Evolutionary conservation across 2,113 vertebrate species (phyloP).

Genomic region (Larimichthys polyactis): DNA sequence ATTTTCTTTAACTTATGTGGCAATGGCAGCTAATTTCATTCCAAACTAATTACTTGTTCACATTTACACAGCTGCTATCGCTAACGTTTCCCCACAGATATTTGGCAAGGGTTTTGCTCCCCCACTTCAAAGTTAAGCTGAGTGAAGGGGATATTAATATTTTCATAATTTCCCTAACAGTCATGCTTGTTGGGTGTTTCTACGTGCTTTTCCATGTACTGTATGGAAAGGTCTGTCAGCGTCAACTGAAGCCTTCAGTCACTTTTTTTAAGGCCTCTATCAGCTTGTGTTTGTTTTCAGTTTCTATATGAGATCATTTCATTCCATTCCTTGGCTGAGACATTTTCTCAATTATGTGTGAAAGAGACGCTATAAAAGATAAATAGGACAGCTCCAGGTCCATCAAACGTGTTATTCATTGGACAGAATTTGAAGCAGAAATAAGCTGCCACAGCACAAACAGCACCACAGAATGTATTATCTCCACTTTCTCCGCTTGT

Average conservation of each 20-base stretch:
- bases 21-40: conserved; percentile 1
- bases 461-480: conserved; percentile 1
- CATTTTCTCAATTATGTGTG: neutral
- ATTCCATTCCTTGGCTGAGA: no score
- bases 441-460: conserved; percentile 16
- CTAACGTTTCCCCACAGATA: conserved; percentile 14
- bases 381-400: neutral
- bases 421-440: neutral
- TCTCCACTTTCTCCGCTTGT: neutral
- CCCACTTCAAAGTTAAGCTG: conserved; percentile 28
- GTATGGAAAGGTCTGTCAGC: conserved; percentile 9
- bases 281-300: conserved; percentile 16
- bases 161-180: conserved; percentile 65
- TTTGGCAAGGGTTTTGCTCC: conserved; percentile 17
- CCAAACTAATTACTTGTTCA: neutral
- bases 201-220: conserved; percentile 1
- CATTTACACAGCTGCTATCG: conserved; percentile 37
- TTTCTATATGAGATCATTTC: neutral
- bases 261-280: conserved; percentile 3
- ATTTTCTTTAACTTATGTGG: neutral
- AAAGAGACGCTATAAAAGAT: neutral
- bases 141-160: conserved; percentile 54
- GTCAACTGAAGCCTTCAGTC: conserved; percentile 16
- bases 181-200: conserved; percentile 31
- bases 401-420: neutral